Conservation (phyloP, 2,888 invertebrate genomes). For the Nasonia oneida region DNA sequence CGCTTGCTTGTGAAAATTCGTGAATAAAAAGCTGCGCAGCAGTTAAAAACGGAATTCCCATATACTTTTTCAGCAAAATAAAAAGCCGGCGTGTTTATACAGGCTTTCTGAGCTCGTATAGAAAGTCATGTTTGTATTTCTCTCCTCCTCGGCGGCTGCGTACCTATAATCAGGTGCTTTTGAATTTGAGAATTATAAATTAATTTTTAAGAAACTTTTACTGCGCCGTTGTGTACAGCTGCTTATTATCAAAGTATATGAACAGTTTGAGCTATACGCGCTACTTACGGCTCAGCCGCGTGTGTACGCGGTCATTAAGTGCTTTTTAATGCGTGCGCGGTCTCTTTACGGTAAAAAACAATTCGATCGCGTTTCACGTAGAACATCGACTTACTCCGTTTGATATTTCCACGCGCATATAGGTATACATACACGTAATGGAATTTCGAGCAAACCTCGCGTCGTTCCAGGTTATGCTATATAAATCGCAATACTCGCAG, state of each 20-base stretch:
- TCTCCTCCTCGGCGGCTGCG: background rate
- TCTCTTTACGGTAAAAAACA: background rate
- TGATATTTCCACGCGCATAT: too few species aligned
- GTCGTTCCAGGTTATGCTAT: background rate
- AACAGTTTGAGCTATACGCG: slow-evolving; percentile 6
- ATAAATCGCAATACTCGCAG: background rate
- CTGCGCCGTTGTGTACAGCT: slow-evolving; percentile 13
- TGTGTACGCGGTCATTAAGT: slow-evolving; percentile 17
- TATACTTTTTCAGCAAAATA: slow-evolving; percentile 43
- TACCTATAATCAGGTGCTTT: slow-evolving; percentile 47
- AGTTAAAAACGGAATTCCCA: slow-evolving; percentile 49
- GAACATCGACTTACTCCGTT: background rate
- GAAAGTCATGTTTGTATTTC: slow-evolving; percentile 57
- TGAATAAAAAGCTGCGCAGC: slow-evolving; percentile 30
- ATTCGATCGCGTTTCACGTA: background rate
- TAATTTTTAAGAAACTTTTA: slow-evolving; percentile 52
- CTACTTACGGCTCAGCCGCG: background rate
- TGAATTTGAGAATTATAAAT: slow-evolving; percentile 52
- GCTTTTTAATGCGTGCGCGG: slow-evolving; percentile 29
- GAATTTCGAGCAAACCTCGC: background rate
- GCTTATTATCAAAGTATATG: slow-evolving; percentile 38
- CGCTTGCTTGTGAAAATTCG: slow-evolving; percentile 2
- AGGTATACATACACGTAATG: background rate
- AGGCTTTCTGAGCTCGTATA: background rate
- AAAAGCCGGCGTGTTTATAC: slow-evolving; percentile 39